These are phyloP conservation scores for Limnephilus lunatus DNA, from an alignment of 2,888 invertebrate genomes.

Conservation along the genomic window DNA sequence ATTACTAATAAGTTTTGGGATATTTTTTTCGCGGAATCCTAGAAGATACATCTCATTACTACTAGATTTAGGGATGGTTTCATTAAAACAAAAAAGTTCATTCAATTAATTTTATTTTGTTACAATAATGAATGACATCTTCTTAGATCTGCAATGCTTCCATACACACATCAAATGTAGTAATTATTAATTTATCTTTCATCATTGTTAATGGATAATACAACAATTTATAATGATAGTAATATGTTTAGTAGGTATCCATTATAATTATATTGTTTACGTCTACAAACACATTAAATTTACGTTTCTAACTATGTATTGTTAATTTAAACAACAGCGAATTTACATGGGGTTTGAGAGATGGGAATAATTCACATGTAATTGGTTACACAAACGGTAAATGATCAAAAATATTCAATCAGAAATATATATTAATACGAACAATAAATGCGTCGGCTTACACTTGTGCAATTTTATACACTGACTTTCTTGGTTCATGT, in stretches of 20 bases:
- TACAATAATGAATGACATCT: conserved; percentile 65
- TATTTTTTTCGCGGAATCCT: no score
- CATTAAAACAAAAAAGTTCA: conserved; percentile 16
- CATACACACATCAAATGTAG: conserved; percentile 62
- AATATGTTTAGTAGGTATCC: conserved; percentile 48
- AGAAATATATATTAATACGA: neutral
- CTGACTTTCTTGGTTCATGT: neutral
- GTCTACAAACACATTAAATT: conserved; percentile 65
- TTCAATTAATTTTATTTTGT: conserved; percentile 62
- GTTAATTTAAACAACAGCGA: conserved; percentile 56
- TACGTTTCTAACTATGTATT: conserved; percentile 49
- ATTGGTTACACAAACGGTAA: neutral
- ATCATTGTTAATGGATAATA: conserved; percentile 58
- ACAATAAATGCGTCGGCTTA: neutral
- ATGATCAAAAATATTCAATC: neutral
- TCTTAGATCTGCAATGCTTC: conserved; percentile 54
- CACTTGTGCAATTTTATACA: neutral
- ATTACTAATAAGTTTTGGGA: no score
- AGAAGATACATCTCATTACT: no score
- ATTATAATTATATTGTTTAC: conserved; percentile 57
- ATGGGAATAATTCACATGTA: neutral
- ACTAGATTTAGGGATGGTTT: neutral
- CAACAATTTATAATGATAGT: conserved; percentile 56
- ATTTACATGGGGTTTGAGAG: conserved; percentile 51
- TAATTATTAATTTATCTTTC: conserved; percentile 51